Evolutionary conservation across 2,888 invertebrate species (phyloP).

Genomic region (Cephalotes varians): DNA sequence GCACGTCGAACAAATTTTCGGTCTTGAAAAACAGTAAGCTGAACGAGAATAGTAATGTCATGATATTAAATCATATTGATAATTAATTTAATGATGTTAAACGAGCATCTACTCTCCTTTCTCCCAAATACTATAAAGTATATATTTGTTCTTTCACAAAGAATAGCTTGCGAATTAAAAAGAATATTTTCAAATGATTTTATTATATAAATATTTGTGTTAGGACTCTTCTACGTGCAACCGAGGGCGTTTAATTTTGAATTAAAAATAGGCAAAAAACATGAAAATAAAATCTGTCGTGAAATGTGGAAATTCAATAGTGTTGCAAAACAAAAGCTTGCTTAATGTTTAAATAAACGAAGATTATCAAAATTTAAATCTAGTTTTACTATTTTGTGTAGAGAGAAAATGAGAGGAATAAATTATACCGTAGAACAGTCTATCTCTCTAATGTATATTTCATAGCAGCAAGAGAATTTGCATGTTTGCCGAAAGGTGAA

Average conservation of each 20-base stretch:
- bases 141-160: not conserved
- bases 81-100: too few relatives aligned
- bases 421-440: slow-evolving; percentile 12
- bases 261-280: not conserved
- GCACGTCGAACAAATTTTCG: too few relatives aligned
- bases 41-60: too few relatives aligned
- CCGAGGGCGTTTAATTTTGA: not conserved
- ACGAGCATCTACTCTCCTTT: too few relatives aligned
- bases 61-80: too few relatives aligned
- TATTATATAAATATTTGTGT: slow-evolving; percentile 14
- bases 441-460: slow-evolving; percentile 31
- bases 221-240: not conserved
- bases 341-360: slow-evolving; percentile 28
- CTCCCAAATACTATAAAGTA: too few relatives aligned
- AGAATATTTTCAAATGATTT: not conserved
- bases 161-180: not conserved
- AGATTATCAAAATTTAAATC: not conserved
- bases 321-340: not conserved
- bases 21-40: too few relatives aligned
- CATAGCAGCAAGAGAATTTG: slow-evolving; percentile 16
- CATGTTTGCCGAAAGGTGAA: slow-evolving; percentile 9
- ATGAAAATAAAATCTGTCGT: not conserved
- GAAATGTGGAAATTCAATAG: slow-evolving; percentile 19
- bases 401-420: not conserved
- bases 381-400: not conserved